These are phyloP conservation scores for Chionomys nivalis DNA, from an alignment of 2,113 vertebrate genomes.

Conservation along the genomic window DNA sequence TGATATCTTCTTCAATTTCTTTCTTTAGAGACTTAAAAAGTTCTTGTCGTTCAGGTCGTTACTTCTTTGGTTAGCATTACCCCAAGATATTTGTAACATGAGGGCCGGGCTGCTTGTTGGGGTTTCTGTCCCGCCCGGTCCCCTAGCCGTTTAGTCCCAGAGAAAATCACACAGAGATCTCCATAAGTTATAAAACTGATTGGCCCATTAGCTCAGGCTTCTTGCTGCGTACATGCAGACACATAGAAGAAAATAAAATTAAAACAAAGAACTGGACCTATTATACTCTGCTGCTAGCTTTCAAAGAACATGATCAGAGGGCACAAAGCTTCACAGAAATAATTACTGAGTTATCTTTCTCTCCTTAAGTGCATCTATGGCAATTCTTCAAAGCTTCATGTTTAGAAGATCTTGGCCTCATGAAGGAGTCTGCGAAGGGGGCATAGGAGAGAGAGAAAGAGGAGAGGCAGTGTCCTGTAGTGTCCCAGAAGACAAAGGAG, in stretches of 20 bases:
- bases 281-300: background rate
- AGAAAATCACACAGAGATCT: too few species aligned
- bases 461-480: background rate
- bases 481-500: background rate
- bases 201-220: too few species aligned
- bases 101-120: too few species aligned
- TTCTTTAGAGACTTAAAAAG: too few species aligned
- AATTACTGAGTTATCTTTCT: background rate
- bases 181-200: too few species aligned
- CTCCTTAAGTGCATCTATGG: background rate
- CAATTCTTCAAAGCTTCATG: background rate
- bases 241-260: background rate
- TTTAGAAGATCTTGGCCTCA: background rate
- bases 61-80: too few species aligned
- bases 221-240: background rate
- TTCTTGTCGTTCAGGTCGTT: too few species aligned
- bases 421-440: background rate
- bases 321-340: background rate
- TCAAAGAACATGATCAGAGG: constrained; percentile 18
- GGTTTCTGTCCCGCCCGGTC: too few species aligned
- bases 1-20: too few species aligned
- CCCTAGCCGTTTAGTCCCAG: too few species aligned
- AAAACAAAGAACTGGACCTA: background rate
- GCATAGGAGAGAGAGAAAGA: background rate
- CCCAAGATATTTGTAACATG: too few species aligned